A percentile compares a stretch with the other conserved stretches of the same genome.
These are phyloP conservation scores for Lathamus discolor DNA, from an alignment of 2,113 vertebrate species.

Conservation along the genomic window DNA sequence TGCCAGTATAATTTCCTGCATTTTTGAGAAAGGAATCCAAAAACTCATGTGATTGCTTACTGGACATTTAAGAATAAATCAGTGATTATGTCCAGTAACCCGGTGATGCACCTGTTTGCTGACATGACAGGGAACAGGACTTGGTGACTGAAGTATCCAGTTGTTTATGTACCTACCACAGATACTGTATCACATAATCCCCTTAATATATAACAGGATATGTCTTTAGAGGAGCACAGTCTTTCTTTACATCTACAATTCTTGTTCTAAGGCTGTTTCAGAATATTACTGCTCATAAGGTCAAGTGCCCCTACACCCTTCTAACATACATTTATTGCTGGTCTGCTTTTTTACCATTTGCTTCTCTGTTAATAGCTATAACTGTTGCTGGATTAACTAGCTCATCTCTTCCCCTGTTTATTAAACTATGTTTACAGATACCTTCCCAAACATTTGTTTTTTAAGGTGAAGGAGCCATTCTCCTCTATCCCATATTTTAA, in stretches of 20 bases:
- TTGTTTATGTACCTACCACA: not conserved
- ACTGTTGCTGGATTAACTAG: not conserved
- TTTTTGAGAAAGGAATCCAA: not conserved
- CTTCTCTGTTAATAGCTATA: not conserved
- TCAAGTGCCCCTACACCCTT: rapidly evolving
- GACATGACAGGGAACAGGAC: not conserved
- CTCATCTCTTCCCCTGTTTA: not conserved
- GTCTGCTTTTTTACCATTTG: not conserved
- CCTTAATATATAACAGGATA: not conserved
- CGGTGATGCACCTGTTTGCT: not conserved
- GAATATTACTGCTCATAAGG: not conserved
- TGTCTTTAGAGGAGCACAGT: not conserved
- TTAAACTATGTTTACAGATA: not conserved
- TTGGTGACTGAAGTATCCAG: rapidly evolving
- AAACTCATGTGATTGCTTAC: not conserved
- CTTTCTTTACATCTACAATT: not conserved
- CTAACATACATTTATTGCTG: not conserved
- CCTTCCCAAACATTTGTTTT: not conserved
- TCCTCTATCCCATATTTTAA: not conserved
- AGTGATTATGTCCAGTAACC: not conserved
- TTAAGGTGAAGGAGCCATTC: not conserved
- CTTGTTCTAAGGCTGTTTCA: not conserved
- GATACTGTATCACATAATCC: not conserved
- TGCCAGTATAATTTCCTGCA: not conserved
- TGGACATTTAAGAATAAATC: not conserved